Conservation (phyloP, 2,888 invertebrate species). For the Alviniconcha strummeri region DNA sequence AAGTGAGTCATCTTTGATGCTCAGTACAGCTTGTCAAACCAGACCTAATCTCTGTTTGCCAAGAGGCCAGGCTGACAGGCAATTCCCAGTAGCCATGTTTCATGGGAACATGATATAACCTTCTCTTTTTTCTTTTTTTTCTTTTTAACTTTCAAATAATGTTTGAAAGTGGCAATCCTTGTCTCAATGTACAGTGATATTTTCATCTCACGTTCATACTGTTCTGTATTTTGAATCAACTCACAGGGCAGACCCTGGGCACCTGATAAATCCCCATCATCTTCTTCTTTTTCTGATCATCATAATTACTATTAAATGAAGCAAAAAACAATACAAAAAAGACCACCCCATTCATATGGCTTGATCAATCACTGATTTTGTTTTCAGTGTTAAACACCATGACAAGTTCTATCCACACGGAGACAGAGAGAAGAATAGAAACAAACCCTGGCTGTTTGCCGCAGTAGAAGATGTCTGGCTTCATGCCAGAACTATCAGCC, state of each 20-base stretch:
- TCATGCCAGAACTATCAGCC: slow-evolving; percentile 75
- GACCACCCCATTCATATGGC: neutral
- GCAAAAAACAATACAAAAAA: neutral
- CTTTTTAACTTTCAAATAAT: too few relatives aligned
- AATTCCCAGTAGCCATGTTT: too few relatives aligned
- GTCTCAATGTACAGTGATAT: neutral
- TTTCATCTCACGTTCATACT: neutral
- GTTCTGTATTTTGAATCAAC: neutral
- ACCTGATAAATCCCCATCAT: too few relatives aligned
- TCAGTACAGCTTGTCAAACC: too few relatives aligned
- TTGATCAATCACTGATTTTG: too few relatives aligned
- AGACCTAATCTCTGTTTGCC: too few relatives aligned
- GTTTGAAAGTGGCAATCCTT: neutral
- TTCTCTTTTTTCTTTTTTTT: neutral
- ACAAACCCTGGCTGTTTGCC: slow-evolving; percentile 79
- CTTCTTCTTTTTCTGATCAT: too few relatives aligned
- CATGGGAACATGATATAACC: too few relatives aligned
- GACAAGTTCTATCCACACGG: neutral
- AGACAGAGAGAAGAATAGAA: neutral
- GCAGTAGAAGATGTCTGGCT: slow-evolving; percentile 82
- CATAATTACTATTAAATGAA: neutral
- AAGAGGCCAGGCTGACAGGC: too few relatives aligned
- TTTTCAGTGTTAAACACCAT: neutral
- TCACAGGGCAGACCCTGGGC: too few relatives aligned
- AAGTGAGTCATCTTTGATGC: too few relatives aligned